Evolutionary conservation across 2,888 invertebrate genomes (phyloP).

Genomic region (Trypoxylon attenuatum): DNA sequence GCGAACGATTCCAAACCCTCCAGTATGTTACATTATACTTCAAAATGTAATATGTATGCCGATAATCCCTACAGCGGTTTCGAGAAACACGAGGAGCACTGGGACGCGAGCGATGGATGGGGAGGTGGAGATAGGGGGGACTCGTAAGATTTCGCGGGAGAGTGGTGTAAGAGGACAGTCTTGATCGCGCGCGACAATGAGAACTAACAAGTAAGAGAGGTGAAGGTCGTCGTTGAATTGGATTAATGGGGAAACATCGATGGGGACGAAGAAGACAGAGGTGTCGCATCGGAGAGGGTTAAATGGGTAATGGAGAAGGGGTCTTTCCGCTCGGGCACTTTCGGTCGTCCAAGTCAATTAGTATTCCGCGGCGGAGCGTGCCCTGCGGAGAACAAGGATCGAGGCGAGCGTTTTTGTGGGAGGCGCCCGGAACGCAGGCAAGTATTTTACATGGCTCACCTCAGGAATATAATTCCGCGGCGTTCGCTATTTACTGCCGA

Average conservation of each 20-base stretch:
- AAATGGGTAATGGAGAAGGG: conserved; percentile 1
- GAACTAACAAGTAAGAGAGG: not conserved
- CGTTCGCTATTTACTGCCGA: conserved; percentile 69
- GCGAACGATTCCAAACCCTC: too few species aligned
- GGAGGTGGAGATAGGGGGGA: not conserved
- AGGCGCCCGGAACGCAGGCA: conserved; percentile 4
- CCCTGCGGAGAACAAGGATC: conserved; percentile 31
- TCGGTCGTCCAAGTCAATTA: conserved; percentile 63
- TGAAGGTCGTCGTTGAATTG: not conserved
- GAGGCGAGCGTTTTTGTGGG: conserved; percentile 34
- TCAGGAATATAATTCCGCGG: conserved; percentile 65
- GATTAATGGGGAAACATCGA: not conserved
- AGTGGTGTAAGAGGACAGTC: not conserved
- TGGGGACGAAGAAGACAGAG: too few species aligned
- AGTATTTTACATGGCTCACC: conserved; percentile 28
- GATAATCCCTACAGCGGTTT: not conserved
- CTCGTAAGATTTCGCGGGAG: not conserved
- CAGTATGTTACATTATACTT: conserved; percentile 36
- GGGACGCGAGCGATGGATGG: conserved; percentile 8
- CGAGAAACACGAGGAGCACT: too few species aligned
- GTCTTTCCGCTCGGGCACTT: conserved; percentile 36
- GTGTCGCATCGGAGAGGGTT: not conserved
- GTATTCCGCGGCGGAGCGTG: conserved; percentile 61
- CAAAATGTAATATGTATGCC: conserved; percentile 35
- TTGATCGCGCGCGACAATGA: too few species aligned